Conservation (phyloP, 2,113 vertebrate species). For the Brachionichthys hirsutus region DNA sequence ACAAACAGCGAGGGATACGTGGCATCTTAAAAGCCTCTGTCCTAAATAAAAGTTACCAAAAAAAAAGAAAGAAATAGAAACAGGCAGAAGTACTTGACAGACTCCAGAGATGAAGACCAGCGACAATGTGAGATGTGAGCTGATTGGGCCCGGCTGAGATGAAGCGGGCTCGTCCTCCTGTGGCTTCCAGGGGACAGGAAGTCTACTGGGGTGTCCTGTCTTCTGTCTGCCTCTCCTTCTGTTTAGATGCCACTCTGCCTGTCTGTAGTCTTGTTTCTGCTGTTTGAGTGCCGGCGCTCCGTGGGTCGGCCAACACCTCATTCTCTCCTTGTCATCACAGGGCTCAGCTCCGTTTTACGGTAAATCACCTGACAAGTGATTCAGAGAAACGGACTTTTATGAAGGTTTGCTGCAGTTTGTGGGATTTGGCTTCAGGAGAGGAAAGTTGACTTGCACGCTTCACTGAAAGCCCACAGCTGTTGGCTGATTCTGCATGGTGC, state of each 20-base stretch:
- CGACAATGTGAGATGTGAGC: slow-evolving; percentile 26
- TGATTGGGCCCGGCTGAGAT: slow-evolving; percentile 31
- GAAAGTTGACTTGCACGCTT: slow-evolving; percentile 53
- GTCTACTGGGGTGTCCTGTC: slow-evolving; percentile 39
- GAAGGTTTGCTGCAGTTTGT: slow-evolving; percentile 31
- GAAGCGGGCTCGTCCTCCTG: slow-evolving; percentile 7
- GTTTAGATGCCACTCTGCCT: slow-evolving; percentile 39
- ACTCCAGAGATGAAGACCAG: slow-evolving; percentile 55
- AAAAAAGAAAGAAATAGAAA: no score
- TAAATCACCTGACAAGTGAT: slow-evolving; percentile 45
- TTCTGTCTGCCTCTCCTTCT: slow-evolving; percentile 42
- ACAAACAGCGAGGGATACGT: slow-evolving; percentile 53
- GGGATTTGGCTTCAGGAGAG: slow-evolving; percentile 48
- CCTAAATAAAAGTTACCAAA: slow-evolving; percentile 63
- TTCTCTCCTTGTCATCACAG: slow-evolving; percentile 30
- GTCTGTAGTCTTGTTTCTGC: slow-evolving; percentile 19
- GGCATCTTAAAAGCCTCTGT: slow-evolving; percentile 71
- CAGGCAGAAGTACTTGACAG: slow-evolving; percentile 43
- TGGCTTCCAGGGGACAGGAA: slow-evolving; percentile 45
- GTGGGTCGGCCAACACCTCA: slow-evolving; percentile 20
- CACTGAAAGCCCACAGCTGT: slow-evolving; percentile 49
- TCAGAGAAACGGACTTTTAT: slow-evolving; percentile 38
- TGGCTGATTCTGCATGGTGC: slow-evolving; percentile 38
- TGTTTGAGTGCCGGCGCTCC: no score
- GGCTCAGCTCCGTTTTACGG: slow-evolving; percentile 30